Evolutionary conservation across 2,888 invertebrate species (phyloP), one percentile per base, ranked within the genome.

Genomic region (Pimpla rufipes): DNA sequence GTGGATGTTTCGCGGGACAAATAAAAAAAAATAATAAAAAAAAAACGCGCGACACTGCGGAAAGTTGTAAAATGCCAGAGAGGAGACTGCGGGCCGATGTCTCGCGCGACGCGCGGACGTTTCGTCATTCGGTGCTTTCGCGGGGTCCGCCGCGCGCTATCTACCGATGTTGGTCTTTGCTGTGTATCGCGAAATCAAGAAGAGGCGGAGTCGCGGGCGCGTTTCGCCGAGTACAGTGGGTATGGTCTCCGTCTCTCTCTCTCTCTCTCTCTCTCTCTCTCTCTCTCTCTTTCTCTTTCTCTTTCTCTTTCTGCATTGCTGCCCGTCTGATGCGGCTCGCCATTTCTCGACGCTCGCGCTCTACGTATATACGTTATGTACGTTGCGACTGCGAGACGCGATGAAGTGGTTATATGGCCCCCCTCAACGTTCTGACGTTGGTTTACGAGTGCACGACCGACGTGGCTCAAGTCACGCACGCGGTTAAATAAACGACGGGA

Each of bases 101-200:
- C 21, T 11, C 42, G 29, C 3, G 29, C 2, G 59, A 50, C 37
- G 64, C 10, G 29, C 35, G 62, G 52, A 74, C 67, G 74, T 68
- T 78, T 74, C 82, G 73, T 78, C 81, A 78, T 78, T 82, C 37
- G 29, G 18, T 62, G 35, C 35, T 57, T 45, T 68, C 76, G 21
- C 67, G 37, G 11, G 18, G 7, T 50, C n/a, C n/a, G n/a, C n/a
- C n/a, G n/a, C n/a, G n/a, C 74, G 42, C 70, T 57, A 29, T 47
- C 57, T 78, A 50, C 59, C 16, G 52, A 64, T 78, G 70, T 78
- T 62, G 74, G 42, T 68, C 62, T 68, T 62, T 52, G 55, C 47
- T 45, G 67, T 83, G 71, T 83, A 79, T 79, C 83, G 50, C 66
- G 83, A 71, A 76, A 83, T 79, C 75, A 71, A 83, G 79, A 83